These are phyloP conservation scores for Crocodylus rhombifer DNA, from an alignment of 2,797 vertebrate species.

Conservation along the genomic window DNA sequence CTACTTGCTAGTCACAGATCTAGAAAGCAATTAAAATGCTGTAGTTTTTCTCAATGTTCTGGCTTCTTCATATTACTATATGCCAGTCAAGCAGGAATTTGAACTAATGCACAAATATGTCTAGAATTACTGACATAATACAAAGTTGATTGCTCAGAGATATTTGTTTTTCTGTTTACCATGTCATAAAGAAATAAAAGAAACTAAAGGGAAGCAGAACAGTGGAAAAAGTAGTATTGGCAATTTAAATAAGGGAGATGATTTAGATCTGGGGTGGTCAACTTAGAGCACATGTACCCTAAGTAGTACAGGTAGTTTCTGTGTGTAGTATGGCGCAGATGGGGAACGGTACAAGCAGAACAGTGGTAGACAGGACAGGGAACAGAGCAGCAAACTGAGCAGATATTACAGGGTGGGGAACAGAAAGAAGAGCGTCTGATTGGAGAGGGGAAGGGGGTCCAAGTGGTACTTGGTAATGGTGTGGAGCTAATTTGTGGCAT, in stretches of 20 bases:
- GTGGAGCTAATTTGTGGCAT: too few relatives aligned
- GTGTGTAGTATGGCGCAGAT: too few relatives aligned
- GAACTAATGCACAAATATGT: background rate
- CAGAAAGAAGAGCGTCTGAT: too few relatives aligned
- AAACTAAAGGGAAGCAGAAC: background rate
- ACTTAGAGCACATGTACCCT: too few relatives aligned
- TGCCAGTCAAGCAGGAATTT: background rate
- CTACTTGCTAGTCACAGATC: background rate
- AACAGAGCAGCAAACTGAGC: too few relatives aligned
- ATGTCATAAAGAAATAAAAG: background rate
- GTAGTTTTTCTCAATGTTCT: background rate
- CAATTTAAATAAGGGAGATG: background rate
- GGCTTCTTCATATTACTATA: background rate
- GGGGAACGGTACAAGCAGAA: too few relatives aligned
- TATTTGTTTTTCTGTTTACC: background rate
- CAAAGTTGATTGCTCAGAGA: background rate
- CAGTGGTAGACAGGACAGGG: too few relatives aligned
- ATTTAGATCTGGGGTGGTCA: too few relatives aligned
- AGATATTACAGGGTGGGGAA: too few relatives aligned
- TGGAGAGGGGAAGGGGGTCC: too few relatives aligned
- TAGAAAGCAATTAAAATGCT: background rate
- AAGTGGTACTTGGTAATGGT: too few relatives aligned
- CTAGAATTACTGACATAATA: slow-evolving; percentile 1
- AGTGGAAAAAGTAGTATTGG: background rate
- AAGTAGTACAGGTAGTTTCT: too few relatives aligned